Percentiles rank a stretch among this genome's conserved stretches.
phyloP scores from a whole-genome alignment of 2,797 vertebrate species.

The Sebastes nivosus region DNA sequence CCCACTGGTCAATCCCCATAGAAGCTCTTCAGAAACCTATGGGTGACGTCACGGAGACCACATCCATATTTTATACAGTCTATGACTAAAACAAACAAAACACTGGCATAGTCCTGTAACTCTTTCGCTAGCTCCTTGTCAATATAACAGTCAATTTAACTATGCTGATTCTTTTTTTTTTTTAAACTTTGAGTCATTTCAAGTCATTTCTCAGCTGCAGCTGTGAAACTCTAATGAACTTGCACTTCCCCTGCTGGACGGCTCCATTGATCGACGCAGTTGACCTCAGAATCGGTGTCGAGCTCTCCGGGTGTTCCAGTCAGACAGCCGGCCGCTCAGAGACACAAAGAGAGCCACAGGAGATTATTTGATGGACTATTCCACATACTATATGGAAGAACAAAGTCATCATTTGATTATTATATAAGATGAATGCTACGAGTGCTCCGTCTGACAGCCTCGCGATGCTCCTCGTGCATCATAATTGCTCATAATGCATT shows the following conservation, averaged over 20 bases:
- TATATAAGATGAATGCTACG: conserved; percentile 37
- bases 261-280: conserved; percentile 55
- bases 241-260: conserved; percentile 37
- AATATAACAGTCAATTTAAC: neutral
- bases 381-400: conserved; percentile 27
- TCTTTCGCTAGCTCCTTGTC: neutral
- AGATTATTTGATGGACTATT: conserved; percentile 34
- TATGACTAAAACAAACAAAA: neutral
- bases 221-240: conserved; percentile 60
- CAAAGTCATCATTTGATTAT: conserved; percentile 51
- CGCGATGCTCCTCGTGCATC: conserved; percentile 42
- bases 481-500: conserved; percentile 53
- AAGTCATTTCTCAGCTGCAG: conserved; percentile 45
- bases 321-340: conserved; percentile 16
- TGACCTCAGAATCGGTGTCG: conserved; percentile 21
- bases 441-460: conserved; percentile 23
- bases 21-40: too few relatives aligned
- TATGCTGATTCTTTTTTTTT: neutral
- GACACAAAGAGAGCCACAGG: conserved; percentile 10
- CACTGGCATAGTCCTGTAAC: neutral
- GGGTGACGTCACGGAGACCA: too few relatives aligned
- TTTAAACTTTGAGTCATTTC: conserved; percentile 3
- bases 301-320: conserved; percentile 6
- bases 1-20: too few relatives aligned
- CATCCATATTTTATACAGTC: too few relatives aligned